phyloP scores from a whole-genome alignment of 1,140 invertebrate species.

The Apis laboriosa region DNA sequence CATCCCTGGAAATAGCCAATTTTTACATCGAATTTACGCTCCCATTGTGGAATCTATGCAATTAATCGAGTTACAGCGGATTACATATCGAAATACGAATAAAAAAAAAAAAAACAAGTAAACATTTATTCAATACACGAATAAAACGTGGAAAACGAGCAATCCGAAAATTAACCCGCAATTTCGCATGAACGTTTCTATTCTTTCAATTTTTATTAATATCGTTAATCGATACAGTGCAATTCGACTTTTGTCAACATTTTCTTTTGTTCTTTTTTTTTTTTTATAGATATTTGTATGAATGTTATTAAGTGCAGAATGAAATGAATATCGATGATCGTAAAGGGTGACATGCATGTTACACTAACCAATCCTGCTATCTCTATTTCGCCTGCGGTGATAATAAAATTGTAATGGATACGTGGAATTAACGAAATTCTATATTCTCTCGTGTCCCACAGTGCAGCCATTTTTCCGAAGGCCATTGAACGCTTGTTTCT shows the following conservation, averaged over 20 bases:
- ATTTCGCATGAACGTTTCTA: background rate
- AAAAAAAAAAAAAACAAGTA: no score
- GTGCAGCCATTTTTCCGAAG: background rate
- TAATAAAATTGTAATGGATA: conserved; percentile 11
- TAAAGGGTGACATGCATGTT: background rate
- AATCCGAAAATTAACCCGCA: background rate
- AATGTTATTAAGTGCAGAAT: background rate
- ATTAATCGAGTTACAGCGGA: no score
- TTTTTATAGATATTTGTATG: no score
- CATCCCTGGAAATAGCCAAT: no score
- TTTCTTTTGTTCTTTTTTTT: background rate
- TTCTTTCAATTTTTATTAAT: background rate
- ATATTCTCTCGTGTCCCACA: background rate
- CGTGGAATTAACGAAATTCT: conserved; percentile 10
- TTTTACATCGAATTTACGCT: no score
- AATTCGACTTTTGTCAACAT: background rate
- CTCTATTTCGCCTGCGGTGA: background rate
- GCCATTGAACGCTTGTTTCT: background rate
- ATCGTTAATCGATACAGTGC: background rate
- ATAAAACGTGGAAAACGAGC: background rate
- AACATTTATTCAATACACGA: background rate
- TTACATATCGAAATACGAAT: no score
- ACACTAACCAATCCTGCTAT: background rate
- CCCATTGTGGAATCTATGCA: no score
- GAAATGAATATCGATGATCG: background rate